Evolutionary conservation across 1,140 invertebrate species (phyloP).

Genomic region (Phthorimaea operculella): DNA sequence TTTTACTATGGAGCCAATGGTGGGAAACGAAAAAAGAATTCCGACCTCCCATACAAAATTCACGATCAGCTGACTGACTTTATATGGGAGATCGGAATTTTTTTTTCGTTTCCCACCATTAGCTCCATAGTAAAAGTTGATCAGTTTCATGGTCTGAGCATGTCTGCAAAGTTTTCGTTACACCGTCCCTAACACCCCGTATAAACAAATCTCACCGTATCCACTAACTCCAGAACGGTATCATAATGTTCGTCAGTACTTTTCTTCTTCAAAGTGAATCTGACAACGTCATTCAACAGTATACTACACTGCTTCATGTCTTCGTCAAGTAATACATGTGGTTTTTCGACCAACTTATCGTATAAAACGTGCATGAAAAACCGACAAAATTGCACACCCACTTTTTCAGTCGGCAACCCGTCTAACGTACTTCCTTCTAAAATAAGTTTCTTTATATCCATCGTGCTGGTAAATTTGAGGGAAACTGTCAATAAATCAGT

Average conservation of each 20-base stretch:
- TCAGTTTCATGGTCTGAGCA: too few species aligned
- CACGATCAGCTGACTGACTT: too few species aligned
- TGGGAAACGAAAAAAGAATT: too few species aligned
- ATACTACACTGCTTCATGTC: slow-evolving; percentile 10
- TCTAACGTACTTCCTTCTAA: background rate
- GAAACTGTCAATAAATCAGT: slow-evolving; percentile 7
- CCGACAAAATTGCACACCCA: slow-evolving; percentile 10
- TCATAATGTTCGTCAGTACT: background rate
- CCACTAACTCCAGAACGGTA: slow-evolving; percentile 18
- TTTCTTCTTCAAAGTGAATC: slow-evolving; percentile 13
- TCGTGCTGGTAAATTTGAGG: background rate
- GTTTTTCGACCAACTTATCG: slow-evolving; percentile 7
- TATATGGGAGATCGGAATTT: too few species aligned
- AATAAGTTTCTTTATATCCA: slow-evolving; percentile 7
- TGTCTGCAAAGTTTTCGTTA: too few species aligned
- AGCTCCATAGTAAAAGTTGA: too few species aligned
- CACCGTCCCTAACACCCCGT: too few species aligned
- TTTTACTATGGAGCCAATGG: too few species aligned
- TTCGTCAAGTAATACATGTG: slow-evolving; percentile 8
- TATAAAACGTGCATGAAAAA: slow-evolving; percentile 12
- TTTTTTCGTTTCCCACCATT: too few species aligned
- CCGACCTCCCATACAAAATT: too few species aligned
- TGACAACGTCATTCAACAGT: slow-evolving; percentile 22
- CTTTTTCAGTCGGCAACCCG: background rate
- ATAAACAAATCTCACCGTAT: slow-evolving; percentile 23